A percentile compares a stretch with the other conserved stretches of the same genome.
Conservation (phyloP, 2,797 vertebrate species). For the Melopsittacus undulatus region DNA sequence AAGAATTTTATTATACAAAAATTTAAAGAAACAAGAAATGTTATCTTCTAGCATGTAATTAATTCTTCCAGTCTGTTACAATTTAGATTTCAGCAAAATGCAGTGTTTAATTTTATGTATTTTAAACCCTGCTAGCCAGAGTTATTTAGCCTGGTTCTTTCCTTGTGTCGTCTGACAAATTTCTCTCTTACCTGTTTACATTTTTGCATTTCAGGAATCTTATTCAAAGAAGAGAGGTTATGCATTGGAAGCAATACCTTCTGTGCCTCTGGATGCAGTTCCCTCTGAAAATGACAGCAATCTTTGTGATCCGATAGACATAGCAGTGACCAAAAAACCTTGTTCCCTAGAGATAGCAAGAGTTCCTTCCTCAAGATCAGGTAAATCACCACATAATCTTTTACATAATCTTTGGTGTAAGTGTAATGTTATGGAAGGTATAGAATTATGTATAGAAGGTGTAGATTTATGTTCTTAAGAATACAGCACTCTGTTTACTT, state of each 20-base stretch:
- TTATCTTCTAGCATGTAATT: background rate
- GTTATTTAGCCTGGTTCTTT: background rate
- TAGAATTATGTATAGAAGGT: background rate
- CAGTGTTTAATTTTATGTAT: conserved; percentile 1
- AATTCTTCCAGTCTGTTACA: background rate
- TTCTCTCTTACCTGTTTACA: conserved; percentile 28
- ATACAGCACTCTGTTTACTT: background rate
- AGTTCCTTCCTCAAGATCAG: conserved; percentile 81
- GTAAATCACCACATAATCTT: conserved; percentile 71
- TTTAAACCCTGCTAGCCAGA: background rate
- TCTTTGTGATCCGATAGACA: conserved; percentile 88
- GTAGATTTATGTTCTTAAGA: background rate
- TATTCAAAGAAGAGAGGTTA: conserved; percentile 83
- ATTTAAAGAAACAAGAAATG: background rate
- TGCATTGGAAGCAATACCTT: conserved; percentile 83
- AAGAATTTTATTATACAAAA: background rate
- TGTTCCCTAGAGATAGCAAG: conserved; percentile 90
- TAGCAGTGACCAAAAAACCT: conserved; percentile 92
- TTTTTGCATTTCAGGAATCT: conserved; percentile 82
- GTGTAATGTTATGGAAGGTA: background rate
- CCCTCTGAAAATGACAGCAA: conserved; percentile 89
- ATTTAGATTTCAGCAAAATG: background rate
- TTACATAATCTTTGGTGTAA: background rate
- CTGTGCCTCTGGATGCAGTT: conserved; percentile 89
- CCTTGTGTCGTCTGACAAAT: background rate